Base-by-base conservation (phyloP, 2,888 invertebrate genomes). In the Trileptium ribeirensis region DNA sequence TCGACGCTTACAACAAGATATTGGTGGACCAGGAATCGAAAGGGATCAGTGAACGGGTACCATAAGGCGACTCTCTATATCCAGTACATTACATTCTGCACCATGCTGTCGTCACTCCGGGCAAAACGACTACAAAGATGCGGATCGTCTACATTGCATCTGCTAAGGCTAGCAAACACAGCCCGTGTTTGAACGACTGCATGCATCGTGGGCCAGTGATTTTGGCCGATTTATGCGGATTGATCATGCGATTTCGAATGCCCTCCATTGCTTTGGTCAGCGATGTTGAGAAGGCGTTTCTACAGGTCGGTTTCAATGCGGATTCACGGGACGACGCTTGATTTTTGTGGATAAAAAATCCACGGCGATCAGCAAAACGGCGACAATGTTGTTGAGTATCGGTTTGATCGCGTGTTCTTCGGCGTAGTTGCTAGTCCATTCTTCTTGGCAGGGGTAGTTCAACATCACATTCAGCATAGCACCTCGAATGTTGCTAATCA, bases 81-180 rank as follows among this genome's bases (percentile, higher is more conserved):
- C 51, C 8, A 51, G 77, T 74, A 74, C 84, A 84, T 40, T 84
- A 83, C 64, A 33, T 83, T 3, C 84, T 84, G 0, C 83, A 84
- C 77, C 84, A 84, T n/a, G 34, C 82, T 0, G 84, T 84, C 0
- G 39, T 84, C 31, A 78, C 79, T 0, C 81, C 83, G 24, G 24
- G 64, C 19, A 83, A 84, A 24, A 29, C 70, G 24, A 75, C 51
- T 24, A 51, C 85, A 0, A 86, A 86, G 78, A 39, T 86, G 3
- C 40, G 85, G 3, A 79, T 83, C 36, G 85, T 86, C 15, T 86
- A 81, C 77, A 85, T 86, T 81, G 86, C 82, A 3, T 83, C 82
- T 0, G 80, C 78, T 0, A 78, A 67, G 39, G 37, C 36, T n/a
- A 82, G 81, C 70, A 29, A 2, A 0, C 74, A 83, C 75, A 81